phyloP scores from a whole-genome alignment of 2,888 invertebrate species.

The Ophonus ardosiacus region DNA sequence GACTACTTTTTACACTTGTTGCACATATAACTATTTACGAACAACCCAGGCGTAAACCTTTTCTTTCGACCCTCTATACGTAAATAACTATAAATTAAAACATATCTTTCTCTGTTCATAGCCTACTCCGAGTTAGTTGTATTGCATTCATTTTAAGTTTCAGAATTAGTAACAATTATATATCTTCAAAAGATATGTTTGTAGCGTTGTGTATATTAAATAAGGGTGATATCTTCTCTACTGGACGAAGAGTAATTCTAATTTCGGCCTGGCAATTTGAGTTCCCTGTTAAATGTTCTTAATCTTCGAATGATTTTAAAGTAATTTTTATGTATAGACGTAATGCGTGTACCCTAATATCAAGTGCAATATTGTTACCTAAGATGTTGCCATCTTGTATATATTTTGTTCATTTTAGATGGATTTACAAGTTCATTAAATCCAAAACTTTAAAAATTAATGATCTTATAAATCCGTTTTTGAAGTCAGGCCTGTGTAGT shows the following conservation, averaged over 20 bases:
- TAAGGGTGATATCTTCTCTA: neutral
- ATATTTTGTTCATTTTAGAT: slow-evolving; percentile 39
- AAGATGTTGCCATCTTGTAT: slow-evolving; percentile 54
- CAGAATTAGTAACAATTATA: too few relatives aligned
- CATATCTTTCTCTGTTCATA: too few relatives aligned
- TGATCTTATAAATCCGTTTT: too few relatives aligned
- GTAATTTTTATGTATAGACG: slow-evolving; percentile 49
- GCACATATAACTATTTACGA: too few relatives aligned
- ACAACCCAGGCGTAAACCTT: too few relatives aligned
- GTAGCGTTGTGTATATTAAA: neutral
- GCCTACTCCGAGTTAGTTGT: too few relatives aligned
- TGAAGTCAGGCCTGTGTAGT: slow-evolving; percentile 58
- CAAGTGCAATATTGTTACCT: slow-evolving; percentile 61
- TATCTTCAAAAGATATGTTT: neutral
- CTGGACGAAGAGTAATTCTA: slow-evolving; percentile 19
- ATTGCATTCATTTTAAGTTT: too few relatives aligned
- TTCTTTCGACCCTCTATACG: too few relatives aligned
- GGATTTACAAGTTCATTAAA: too few relatives aligned
- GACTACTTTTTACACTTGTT: too few relatives aligned
- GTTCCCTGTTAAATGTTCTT: slow-evolving; percentile 46
- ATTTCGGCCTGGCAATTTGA: slow-evolving; percentile 50
- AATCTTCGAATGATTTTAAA: slow-evolving; percentile 3
- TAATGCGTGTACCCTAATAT: slow-evolving; percentile 37
- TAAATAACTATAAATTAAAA: too few relatives aligned
- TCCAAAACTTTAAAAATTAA: too few relatives aligned